Conservation (phyloP, 2,113 vertebrate genomes). For the Felis chaus region DNA sequence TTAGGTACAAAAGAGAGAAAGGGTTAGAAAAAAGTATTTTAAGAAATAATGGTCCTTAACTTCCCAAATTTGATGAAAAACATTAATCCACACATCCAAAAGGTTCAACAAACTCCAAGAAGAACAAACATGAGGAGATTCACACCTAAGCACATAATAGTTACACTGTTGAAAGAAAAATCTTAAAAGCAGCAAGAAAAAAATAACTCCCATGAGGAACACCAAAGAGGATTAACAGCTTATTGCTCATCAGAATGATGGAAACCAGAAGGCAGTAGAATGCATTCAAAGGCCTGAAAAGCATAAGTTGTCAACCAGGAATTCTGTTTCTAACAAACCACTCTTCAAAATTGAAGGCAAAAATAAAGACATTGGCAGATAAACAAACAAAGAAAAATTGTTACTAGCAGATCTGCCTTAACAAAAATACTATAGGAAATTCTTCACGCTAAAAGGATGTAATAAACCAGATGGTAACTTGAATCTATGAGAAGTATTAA, state of each 20-base stretch:
- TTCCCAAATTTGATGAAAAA: not conserved
- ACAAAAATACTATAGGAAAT: not conserved
- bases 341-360: not conserved
- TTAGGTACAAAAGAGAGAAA: not conserved
- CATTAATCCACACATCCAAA: not conserved
- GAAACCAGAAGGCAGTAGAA: not conserved
- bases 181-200: conserved; percentile 2
- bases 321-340: not conserved
- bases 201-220: not conserved
- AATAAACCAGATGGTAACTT: not conserved
- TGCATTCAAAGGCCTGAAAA: not conserved
- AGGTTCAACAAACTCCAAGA: not conserved
- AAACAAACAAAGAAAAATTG: not conserved
- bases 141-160: not conserved
- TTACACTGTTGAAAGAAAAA: not conserved
- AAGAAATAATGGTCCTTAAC: not conserved
- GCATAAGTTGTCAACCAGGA: not conserved
- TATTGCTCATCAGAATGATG: not conserved
- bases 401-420: not conserved
- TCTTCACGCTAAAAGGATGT: not conserved
- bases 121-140: not conserved
- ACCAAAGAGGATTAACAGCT: not conserved
- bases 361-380: not conserved
- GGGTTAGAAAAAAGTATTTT: not conserved
- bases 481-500: not conserved